Evolutionary conservation across 2,888 invertebrate species (phyloP).

Genomic region (Hyalella azteca): DNA sequence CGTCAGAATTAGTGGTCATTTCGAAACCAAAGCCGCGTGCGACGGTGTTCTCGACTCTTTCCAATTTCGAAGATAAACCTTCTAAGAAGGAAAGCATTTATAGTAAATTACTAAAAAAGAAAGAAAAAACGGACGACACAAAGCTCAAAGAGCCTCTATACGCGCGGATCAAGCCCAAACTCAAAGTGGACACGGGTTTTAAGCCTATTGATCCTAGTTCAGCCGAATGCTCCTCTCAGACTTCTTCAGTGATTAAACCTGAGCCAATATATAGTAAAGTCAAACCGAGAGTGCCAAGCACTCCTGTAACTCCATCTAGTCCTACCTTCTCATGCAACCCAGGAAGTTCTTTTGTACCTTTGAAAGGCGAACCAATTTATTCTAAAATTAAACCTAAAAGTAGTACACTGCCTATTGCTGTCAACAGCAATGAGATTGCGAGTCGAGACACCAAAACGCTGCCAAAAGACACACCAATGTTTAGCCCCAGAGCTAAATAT

Average conservation of each 20-base stretch:
- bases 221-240: constrained; percentile 25
- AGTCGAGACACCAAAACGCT: constrained; percentile 21
- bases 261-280: constrained; percentile 53
- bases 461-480: constrained; percentile 18
- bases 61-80: constrained; percentile 13
- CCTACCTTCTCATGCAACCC: constrained; percentile 31
- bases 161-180: constrained; percentile 53
- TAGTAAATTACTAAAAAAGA: constrained; percentile 50
- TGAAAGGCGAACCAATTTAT: constrained; percentile 44
- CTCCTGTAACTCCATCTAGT: constrained; percentile 39
- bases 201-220: constrained; percentile 53
- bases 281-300: constrained; percentile 43
- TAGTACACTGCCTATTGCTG: constrained; percentile 38
- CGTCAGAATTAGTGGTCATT: constrained; percentile 25
- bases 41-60: constrained; percentile 8
- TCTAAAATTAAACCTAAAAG: constrained; percentile 42
- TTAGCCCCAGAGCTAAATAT: constrained; percentile 13
- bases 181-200: constrained; percentile 52
- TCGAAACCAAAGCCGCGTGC: background rate
- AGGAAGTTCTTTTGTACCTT: constrained; percentile 30
- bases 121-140: constrained; percentile 38
- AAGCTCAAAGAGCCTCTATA: constrained; percentile 52
- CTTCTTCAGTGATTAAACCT: constrained; percentile 50
- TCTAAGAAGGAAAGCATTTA: constrained; percentile 56
- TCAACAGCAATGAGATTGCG: constrained; percentile 29